Base-by-base conservation (phyloP, 2,113 vertebrate species). In the Sylvia atricapilla region DNA sequence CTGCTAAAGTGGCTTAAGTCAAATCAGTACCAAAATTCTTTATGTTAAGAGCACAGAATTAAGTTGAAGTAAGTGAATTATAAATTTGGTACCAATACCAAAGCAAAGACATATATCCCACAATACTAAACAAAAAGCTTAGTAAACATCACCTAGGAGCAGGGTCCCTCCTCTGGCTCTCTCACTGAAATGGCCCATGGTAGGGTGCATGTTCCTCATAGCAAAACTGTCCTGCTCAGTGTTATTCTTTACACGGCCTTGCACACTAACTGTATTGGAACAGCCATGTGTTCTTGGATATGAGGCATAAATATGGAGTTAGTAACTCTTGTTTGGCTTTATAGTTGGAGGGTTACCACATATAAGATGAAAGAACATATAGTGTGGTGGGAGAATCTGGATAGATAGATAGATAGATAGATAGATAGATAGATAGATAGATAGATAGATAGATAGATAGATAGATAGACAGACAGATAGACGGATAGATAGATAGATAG, bases 151-250 rank as follows among this genome's bases (percentile, higher is more conserved):
- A 4, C 3, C 9, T 44, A 1, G 1, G 16, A 11, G 0, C 4
- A 1, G 13, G 4, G 11, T 33, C 2, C 2, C 37, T 58, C 9
- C 28, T 53, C 52, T 18, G 8, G 6, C 25, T 25, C 25, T 62
- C 35, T 62, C 13, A 12, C 14, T 5, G 0, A 18, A 16, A 8
- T 4, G 18, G 15, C 2, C n/a, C 28, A 9, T 0, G 2, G 11
- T 6, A 12, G 35, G 19, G 3, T 39, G 6, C 5, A 3, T 7
- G 21, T 20, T 8, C 7, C 10, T 25, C 0, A 1, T 41, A 68
- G 23, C 23, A 33, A 35, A 24, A 15, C 31, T 44, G 14, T 14
- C 25, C 31, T 21, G 2, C 37, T 52, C 12, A 1, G 11, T 6
- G 4, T 30, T 58, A 7, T 3, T 44, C 11, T 50, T 30, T 25